These are phyloP conservation scores for Typhlomys cinereus DNA, from an alignment of 2,113 vertebrate species.

Conservation along the genomic window DNA sequence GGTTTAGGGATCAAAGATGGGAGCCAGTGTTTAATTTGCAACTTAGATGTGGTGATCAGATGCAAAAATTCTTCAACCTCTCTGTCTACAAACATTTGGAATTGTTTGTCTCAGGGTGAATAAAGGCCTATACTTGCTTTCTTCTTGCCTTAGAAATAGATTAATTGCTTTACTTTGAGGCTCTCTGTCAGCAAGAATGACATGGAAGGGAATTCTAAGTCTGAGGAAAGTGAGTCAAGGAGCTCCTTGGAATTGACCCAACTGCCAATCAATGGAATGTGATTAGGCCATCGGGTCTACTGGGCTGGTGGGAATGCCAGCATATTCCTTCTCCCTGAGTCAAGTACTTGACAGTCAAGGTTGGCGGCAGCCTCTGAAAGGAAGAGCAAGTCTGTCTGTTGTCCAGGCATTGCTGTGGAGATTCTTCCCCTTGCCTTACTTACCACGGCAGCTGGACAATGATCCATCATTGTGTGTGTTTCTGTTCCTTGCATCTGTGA, in stretches of 20 bases:
- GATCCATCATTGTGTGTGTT: neutral
- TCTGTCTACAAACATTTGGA: slow-evolving; percentile 20
- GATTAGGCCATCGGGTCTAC: neutral
- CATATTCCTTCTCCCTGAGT: neutral
- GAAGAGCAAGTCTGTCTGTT: too few species aligned
- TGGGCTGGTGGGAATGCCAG: neutral
- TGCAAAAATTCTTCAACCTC: neutral
- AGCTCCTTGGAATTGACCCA: slow-evolving; percentile 29
- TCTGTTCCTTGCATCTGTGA: neutral
- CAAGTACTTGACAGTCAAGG: neutral
- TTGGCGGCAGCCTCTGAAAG: neutral
- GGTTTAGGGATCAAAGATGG: neutral
- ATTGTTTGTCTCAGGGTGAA: neutral
- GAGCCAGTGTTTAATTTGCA: neutral
- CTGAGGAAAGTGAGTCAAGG: neutral
- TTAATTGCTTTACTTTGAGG: slow-evolving; percentile 38
- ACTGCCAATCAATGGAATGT: slow-evolving; percentile 7
- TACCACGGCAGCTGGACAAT: neutral
- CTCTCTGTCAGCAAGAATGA: slow-evolving; percentile 37
- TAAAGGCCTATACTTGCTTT: slow-evolving; percentile 17
- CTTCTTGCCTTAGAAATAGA: slow-evolving; percentile 54
- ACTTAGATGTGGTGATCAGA: neutral
- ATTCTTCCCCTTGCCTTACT: neutral
- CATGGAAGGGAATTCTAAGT: slow-evolving; percentile 28
- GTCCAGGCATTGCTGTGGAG: neutral